Evolutionary conservation across 1,140 invertebrate genomes (phyloP).

Genomic region (Caenorhabditis latens): DNA sequence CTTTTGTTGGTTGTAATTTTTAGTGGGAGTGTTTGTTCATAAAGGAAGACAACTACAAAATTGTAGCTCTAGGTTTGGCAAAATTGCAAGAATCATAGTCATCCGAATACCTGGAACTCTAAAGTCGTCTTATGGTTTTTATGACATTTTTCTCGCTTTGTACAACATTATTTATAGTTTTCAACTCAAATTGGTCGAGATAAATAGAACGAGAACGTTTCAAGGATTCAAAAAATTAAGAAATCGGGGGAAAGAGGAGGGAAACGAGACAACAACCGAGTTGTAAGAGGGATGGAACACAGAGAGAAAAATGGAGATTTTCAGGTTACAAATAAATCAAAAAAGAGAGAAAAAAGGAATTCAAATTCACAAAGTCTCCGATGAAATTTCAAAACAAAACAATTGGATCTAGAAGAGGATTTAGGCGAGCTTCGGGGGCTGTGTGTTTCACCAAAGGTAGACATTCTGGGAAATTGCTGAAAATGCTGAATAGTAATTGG

Average conservation of each 20-base stretch:
- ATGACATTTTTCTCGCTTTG: not conserved
- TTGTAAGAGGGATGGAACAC: constrained; percentile 26
- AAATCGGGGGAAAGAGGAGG: not conserved
- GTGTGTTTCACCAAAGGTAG: constrained; percentile 14
- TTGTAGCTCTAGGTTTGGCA: no score
- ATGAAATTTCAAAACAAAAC: constrained; percentile 29
- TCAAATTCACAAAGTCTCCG: constrained; percentile 25
- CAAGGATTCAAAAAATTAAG: not conserved
- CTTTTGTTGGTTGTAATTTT: no score
- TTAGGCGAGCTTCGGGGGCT: constrained; percentile 2
- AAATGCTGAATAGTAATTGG: constrained; percentile 5
- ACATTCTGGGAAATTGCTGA: constrained; percentile 25
- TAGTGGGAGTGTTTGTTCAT: no score
- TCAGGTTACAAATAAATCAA: not conserved
- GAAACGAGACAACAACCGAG: constrained; percentile 7
- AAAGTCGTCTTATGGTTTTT: no score
- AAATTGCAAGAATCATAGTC: no score
- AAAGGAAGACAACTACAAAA: no score
- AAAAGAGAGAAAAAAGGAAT: not conserved
- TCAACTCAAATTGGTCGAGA: not conserved
- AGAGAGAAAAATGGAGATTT: constrained; percentile 27
- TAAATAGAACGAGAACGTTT: constrained; percentile 1
- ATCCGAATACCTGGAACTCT: no score
- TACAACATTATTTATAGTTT: constrained; percentile 31
- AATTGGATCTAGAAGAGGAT: not conserved